Evolutionary conservation across 1,140 invertebrate species (phyloP).

Genomic region (Paraescarpia echinospica): DNA sequence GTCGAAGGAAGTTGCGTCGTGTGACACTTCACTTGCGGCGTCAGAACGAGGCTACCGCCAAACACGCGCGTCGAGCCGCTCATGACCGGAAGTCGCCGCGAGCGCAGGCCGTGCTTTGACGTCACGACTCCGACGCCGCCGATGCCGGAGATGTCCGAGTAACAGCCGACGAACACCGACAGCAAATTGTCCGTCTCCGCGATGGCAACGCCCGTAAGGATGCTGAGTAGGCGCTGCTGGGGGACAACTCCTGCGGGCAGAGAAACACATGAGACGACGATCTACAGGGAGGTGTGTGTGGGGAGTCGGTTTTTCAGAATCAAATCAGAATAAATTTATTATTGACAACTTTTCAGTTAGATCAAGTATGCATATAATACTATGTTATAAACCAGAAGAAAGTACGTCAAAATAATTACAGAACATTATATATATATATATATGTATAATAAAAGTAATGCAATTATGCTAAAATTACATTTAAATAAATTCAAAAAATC

Average conservation of each 20-base stretch:
- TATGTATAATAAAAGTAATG: too few species aligned
- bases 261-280: not conserved
- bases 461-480: too few species aligned
- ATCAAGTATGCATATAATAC: too few species aligned
- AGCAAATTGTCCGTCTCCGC: constrained; percentile 7
- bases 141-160: constrained; percentile 18
- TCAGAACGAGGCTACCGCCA: constrained; percentile 14
- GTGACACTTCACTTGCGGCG: not conserved
- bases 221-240: not conserved
- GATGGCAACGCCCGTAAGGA: constrained; percentile 15
- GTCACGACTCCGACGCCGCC: constrained; percentile 11
- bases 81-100: not conserved
- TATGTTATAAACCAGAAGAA: too few species aligned
- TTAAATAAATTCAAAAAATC: too few species aligned
- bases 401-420: too few species aligned
- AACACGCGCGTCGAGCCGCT: constrained; percentile 1
- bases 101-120: constrained; percentile 4
- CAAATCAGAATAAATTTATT: too few species aligned
- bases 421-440: too few species aligned
- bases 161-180: constrained; percentile 19
- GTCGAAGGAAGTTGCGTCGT: not conserved
- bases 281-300: too few species aligned
- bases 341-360: too few species aligned
- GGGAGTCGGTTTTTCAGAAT: too few species aligned
- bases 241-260: constrained; percentile 5